Conservation (phyloP, 2,797 vertebrate species). For the Allobates femoralis region DNA sequence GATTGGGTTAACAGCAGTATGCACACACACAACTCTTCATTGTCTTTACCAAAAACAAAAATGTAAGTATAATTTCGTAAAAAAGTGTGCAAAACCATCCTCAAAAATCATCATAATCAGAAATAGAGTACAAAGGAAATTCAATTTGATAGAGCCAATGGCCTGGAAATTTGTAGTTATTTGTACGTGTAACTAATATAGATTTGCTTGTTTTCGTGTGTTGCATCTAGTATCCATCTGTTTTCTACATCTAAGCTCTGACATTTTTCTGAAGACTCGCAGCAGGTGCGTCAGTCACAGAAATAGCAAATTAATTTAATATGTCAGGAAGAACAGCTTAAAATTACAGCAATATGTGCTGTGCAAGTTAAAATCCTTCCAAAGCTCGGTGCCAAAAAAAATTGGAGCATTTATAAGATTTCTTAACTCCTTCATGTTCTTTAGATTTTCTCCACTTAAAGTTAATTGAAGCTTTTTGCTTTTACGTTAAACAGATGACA, state of each 20-base stretch:
- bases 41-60: too few relatives aligned
- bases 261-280: background rate
- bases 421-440: background rate
- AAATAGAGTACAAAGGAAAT: background rate
- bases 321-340: conserved; percentile 19
- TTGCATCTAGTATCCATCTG: background rate
- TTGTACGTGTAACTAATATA: too few relatives aligned
- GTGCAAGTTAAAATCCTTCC: background rate
- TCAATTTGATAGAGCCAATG: background rate
- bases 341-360: conserved; percentile 8
- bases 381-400: background rate
- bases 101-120: too few relatives aligned
- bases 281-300: background rate
- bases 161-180: background rate
- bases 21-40: too few relatives aligned
- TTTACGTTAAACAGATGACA: background rate
- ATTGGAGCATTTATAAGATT: background rate
- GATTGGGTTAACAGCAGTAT: too few relatives aligned
- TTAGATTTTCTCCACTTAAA: too few relatives aligned
- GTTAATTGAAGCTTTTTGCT: too few relatives aligned
- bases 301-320: conserved; percentile 6
- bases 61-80: too few relatives aligned
- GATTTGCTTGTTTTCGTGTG: background rate
- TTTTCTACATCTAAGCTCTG: background rate
- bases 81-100: too few relatives aligned